Evolutionary conservation across 2,888 invertebrate genomes (phyloP).

Genomic region (Parthenolecanium corni): DNA sequence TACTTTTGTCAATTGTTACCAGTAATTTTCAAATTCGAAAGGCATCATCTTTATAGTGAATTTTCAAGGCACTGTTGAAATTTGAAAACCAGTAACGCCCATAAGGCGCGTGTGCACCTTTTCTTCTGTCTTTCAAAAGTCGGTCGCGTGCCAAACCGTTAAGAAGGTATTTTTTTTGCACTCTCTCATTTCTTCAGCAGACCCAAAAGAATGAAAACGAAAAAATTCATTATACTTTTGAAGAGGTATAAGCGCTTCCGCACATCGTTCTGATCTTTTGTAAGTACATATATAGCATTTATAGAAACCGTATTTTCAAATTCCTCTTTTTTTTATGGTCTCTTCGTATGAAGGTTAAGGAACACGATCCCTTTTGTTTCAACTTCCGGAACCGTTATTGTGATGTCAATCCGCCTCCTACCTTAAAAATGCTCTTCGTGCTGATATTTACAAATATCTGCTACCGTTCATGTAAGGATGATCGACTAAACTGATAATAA

Average conservation of each 20-base stretch:
- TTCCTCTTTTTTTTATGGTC: not conserved
- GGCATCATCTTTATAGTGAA: too few species aligned
- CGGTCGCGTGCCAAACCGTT: conserved; percentile 10
- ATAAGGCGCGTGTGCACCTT: too few species aligned
- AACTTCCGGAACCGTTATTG: conserved; percentile 13
- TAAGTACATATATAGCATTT: not conserved
- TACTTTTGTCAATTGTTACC: too few species aligned
- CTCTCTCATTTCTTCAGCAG: not conserved
- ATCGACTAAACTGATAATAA: conserved; percentile 10
- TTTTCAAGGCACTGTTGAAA: too few species aligned
- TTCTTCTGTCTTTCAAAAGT: not conserved
- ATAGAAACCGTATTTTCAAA: too few species aligned
- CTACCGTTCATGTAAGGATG: not conserved
- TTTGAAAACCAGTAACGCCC: too few species aligned
- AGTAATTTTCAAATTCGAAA: too few species aligned
- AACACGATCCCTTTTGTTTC: conserved; percentile 10
- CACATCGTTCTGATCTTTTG: conserved; percentile 12
- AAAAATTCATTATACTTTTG: conserved; percentile 3
- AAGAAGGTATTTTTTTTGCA: conserved; percentile 1
- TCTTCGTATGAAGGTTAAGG: not conserved
- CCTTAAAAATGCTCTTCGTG: not conserved
- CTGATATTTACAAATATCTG: conserved; percentile 6
- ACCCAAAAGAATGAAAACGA: not conserved
- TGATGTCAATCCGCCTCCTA: not conserved
- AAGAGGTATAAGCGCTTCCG: conserved; percentile 3